A percentile compares a stretch with the other conserved stretches of the same genome.
Conservation (phyloP, 2,797 vertebrate genomes). For the Spinus pinus region DNA sequence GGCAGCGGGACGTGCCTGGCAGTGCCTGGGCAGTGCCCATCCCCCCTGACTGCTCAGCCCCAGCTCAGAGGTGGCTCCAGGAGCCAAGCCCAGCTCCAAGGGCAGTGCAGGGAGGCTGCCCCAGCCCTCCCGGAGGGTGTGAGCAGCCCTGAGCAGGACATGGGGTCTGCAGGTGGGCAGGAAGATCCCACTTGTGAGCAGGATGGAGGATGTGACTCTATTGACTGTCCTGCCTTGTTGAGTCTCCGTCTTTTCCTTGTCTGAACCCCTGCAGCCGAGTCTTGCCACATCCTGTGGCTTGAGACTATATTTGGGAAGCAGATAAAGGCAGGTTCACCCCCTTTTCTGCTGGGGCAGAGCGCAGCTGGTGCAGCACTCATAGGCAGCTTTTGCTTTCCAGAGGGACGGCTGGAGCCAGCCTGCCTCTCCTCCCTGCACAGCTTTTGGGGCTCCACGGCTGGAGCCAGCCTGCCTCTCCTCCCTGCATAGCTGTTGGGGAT, state of each 20-base stretch:
- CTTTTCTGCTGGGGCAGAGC: neutral
- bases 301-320: neutral
- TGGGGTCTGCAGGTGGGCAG: neutral
- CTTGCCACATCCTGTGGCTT: neutral
- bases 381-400: neutral
- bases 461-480: too few relatives aligned
- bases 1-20: accelerated
- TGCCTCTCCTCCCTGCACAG: too few relatives aligned
- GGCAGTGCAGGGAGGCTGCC: neutral
- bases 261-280: accelerated
- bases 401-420: too few relatives aligned
- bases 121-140: accelerated
- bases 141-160: neutral
- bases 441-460: neutral
- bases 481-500: neutral
- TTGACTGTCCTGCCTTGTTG: neutral
- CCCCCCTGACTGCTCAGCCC: neutral
- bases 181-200: neutral
- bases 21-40: too few relatives aligned
- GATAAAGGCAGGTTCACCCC: neutral
- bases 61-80: neutral
- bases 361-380: neutral
- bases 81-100: neutral
- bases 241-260: neutral
- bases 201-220: neutral